A percentile compares a stretch with the other conserved stretches of the same genome.
phyloP scores from a whole-genome alignment of 2,888 invertebrate genomes.

The Agrilus biguttatus region DNA sequence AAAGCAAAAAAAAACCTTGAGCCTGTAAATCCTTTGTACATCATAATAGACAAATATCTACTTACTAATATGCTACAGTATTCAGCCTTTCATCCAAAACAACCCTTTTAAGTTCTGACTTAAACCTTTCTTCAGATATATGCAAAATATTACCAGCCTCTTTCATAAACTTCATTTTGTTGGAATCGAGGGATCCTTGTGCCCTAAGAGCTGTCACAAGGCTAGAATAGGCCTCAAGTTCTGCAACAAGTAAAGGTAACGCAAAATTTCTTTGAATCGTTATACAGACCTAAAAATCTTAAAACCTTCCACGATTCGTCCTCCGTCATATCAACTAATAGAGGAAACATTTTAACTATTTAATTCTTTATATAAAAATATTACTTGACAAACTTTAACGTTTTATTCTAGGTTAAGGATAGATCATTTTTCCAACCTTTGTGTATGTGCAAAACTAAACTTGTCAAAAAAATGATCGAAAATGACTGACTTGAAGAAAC shows the following conservation, averaged over 20 bases:
- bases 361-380: no score
- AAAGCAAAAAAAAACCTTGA: no score
- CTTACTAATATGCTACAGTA: constrained; percentile 82
- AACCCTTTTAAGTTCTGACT: constrained; percentile 81
- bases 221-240: constrained; percentile 84
- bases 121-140: constrained; percentile 81
- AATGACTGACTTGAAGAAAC: no score
- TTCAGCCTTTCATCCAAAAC: constrained; percentile 82
- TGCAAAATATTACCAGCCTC: constrained; percentile 70
- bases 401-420: no score
- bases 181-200: constrained; percentile 74
- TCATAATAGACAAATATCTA: constrained; percentile 10
- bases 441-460: no score
- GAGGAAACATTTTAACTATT: constrained; percentile 43
- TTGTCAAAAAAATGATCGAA: no score
- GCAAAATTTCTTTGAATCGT: constrained; percentile 1
- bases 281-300: constrained; percentile 61
- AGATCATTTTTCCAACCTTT: no score
- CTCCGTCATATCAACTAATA: constrained; percentile 67
- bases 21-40: no score
- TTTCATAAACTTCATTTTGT: constrained; percentile 70
- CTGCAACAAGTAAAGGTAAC: constrained; percentile 34
- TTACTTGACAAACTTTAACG: no score
- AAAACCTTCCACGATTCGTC: constrained; percentile 82
- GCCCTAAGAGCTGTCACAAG: constrained; percentile 83